phyloP scores from a whole-genome alignment of 2,113 vertebrate genomes.

The Chionomys nivalis region DNA sequence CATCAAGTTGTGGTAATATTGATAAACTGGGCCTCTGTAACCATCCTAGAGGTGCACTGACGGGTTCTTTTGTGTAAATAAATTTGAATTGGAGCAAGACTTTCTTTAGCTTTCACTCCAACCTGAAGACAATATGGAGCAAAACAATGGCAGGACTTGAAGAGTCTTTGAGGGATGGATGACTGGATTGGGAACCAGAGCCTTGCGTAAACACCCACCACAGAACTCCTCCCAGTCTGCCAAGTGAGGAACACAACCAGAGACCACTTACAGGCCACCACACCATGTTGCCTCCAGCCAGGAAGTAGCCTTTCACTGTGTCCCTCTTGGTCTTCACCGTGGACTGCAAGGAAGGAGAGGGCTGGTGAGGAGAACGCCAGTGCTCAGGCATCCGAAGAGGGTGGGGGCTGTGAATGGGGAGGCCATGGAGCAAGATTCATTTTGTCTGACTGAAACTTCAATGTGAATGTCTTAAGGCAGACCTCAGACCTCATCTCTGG shows the following conservation, averaged over 20 bases:
- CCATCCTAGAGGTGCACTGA: not conserved
- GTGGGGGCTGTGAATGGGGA: too few relatives aligned
- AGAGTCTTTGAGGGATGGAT: not conserved
- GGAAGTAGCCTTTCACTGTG: constrained; percentile 96
- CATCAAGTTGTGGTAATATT: not conserved
- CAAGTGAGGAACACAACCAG: not conserved
- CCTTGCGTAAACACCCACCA: not conserved
- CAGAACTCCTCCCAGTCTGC: not conserved
- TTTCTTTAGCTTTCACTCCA: not conserved
- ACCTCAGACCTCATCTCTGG: not conserved
- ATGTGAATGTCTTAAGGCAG: not conserved
- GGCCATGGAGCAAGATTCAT: not conserved
- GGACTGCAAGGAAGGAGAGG: constrained; percentile 87
- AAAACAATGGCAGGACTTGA: not conserved
- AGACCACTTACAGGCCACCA: constrained; percentile 97
- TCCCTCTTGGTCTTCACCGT: constrained; percentile 96
- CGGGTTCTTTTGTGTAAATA: not conserved
- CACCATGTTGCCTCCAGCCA: constrained; percentile 96
- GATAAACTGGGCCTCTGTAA: not conserved
- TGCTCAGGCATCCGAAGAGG: not conserved
- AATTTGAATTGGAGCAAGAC: not conserved
- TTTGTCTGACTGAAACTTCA: not conserved
- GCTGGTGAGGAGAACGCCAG: not conserved
- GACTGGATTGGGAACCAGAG: not conserved
- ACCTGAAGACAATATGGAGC: not conserved